Base-by-base conservation (phyloP, 2,797 vertebrate genomes). In the Mus caroli region DNA sequence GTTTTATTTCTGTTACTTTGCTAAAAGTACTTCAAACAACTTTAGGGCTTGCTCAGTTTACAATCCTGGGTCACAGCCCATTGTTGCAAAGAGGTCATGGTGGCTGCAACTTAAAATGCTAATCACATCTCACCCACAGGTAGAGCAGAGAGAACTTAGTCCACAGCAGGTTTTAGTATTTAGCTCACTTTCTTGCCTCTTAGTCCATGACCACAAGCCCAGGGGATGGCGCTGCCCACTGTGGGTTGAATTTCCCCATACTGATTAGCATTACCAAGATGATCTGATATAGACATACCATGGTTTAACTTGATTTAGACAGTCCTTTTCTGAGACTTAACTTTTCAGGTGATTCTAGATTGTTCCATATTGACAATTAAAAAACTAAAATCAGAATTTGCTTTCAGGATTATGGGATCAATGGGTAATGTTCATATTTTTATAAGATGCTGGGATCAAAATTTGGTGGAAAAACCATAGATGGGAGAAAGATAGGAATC, bases 401-500 rank as follows among this genome's bases (percentile, higher is more conserved):
- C 43, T 91, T 97, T 91, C 31, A 64, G 94, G 93, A 56, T 75
- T 92, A 12, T 79, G 56, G 92, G 40, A n/a, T 88, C 86, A 34
- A 92, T 79, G 76, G 31, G 71, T 12, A 87, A 52, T 78, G 22
- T 82, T 92, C 79, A 58, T 75, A 34, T 58, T 24, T 62, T 60
- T 82, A 34, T 89, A 73, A 13, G 50, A 95, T 92, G 34, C 50
- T 60, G 7, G 13, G 34, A 52, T 75, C 76, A 95, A 77, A 94
- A 71, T 88, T 79, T 52, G 91, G 34, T 90, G 50, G 2, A 31
- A 37, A 85, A 96, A 82, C n/a, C 24, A 20, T 11, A 76, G 37
- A 71, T 90, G 9, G 4, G 4, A 93, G 28, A 52, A 78, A 12
- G 67, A 28, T 80, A 52, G 34, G 56, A 87, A 50, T 67, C 9